phyloP scores from a whole-genome alignment of 1,140 invertebrate species.

The Coboldia fuscipes region DNA sequence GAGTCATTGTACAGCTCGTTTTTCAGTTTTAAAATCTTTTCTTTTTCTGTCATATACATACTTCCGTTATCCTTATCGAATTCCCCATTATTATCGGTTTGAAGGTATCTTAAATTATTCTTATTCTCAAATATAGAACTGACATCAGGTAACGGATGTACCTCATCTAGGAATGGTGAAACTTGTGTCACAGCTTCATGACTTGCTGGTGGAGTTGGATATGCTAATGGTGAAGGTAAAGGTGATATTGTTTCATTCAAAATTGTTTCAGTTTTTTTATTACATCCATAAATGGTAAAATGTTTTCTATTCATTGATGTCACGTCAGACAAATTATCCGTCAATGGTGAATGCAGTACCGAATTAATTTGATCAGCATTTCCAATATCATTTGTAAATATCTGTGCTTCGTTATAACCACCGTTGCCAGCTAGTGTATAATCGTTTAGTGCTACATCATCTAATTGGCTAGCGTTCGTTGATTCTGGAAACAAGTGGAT shows the following conservation, averaged over 20 bases:
- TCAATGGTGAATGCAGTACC: slow-evolving; percentile 47
- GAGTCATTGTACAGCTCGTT: slow-evolving; percentile 12
- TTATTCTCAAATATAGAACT: slow-evolving; percentile 18
- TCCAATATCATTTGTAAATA: slow-evolving; percentile 1
- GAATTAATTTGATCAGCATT: slow-evolving; percentile 30
- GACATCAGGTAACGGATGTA: slow-evolving; percentile 15
- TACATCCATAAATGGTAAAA: slow-evolving; percentile 19
- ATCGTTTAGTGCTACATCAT: slow-evolving; percentile 45
- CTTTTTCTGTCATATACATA: slow-evolving; percentile 18
- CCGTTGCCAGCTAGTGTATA: slow-evolving; percentile 22
- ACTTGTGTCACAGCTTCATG: slow-evolving; percentile 40
- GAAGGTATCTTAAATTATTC: slow-evolving; percentile 10
- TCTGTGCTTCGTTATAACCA: slow-evolving; percentile 5
- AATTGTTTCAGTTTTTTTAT: slow-evolving; percentile 17
- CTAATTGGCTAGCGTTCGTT: slow-evolving; percentile 33
- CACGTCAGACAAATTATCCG: slow-evolving; percentile 60
- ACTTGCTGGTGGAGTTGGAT: slow-evolving; percentile 63
- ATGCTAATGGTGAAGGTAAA: slow-evolving; percentile 47
- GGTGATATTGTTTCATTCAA: slow-evolving; percentile 27
- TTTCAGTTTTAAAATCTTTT: slow-evolving; percentile 28
- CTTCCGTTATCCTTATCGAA: slow-evolving; percentile 1
- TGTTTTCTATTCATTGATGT: slow-evolving; percentile 43
- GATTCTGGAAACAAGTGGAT: slow-evolving; percentile 45
- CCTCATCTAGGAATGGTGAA: slow-evolving; percentile 19
- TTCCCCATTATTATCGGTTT: slow-evolving; percentile 1